Base-by-base conservation (phyloP, 2,797 vertebrate genomes). In the Gymnoscopelus braueri region DNA sequence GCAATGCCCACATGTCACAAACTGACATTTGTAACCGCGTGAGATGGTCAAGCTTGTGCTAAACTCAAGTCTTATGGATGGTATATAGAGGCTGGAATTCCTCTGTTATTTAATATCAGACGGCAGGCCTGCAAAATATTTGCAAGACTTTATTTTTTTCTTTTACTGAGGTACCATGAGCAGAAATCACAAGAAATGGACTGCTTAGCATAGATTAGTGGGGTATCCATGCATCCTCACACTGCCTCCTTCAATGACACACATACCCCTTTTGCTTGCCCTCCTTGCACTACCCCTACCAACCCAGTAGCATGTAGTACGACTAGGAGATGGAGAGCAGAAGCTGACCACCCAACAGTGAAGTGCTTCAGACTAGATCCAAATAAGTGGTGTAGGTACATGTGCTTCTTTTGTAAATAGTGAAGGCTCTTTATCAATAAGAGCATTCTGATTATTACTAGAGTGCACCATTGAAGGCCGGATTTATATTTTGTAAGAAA, bases 371-470 rank as follows among this genome's bases (percentile, higher is more conserved):
- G 63, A 52, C 65, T 51, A 69, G 62, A 76, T 60, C 72, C 70
- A 69, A 67, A 51, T 19, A n/a, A 5, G 55, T 24, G 26, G 50
- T 48, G 60, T 65, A 63, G 26, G 61, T 14, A 54, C 47, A 61
- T 65, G 67, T 75, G 59, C 77, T 92, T 89, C 85, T 83, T 87
- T 86, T 96, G 95, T 96, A 96, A 89, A 95, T 96, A 95, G 84
- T 85, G 83, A 44, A 88, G 84, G 92, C 89, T 89, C 91, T 90
- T 88, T 88, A 90, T 82, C 86, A 92, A 90, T 83, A 89, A 87
- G 91, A 90, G 87, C 91, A 81, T 78, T 89, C 86, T 93, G 81
- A 2, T 80, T 79, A 83, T 84, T 82, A 79, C 90, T 80, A 70
- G 65, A 91, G 86, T 75, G 77, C 84, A 92, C 84, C 84, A 78